Evolutionary conservation across 2,113 vertebrate species (phyloP).

Genomic region (Scolopax mira): DNA sequence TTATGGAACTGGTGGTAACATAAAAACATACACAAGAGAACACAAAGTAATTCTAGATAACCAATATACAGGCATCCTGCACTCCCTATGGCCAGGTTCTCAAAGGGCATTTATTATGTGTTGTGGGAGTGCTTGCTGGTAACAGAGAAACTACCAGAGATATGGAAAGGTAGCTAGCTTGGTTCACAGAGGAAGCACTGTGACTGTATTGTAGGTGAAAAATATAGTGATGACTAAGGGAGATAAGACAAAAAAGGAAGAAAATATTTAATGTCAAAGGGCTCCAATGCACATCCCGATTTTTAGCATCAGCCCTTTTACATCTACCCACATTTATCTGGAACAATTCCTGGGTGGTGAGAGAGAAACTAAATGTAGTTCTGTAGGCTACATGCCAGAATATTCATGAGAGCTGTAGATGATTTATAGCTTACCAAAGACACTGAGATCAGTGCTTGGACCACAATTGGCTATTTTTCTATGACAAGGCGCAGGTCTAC

Average conservation of each 20-base stretch:
- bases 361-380: background rate
- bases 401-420: background rate
- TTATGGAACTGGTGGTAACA: background rate
- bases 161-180: background rate
- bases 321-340: background rate
- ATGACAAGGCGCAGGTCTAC: background rate
- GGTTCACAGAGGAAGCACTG: background rate
- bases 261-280: background rate
- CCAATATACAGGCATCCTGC: background rate
- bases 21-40: background rate
- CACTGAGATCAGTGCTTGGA: constrained; percentile 25
- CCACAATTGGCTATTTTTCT: background rate
- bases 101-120: background rate
- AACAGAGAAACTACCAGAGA: background rate
- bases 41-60: background rate
- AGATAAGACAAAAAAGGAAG: background rate
- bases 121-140: background rate
- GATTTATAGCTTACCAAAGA: constrained; percentile 30
- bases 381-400: background rate
- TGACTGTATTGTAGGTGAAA: background rate
- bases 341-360: background rate
- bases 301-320: background rate
- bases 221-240: background rate
- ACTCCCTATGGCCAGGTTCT: background rate
- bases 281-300: background rate